A percentile compares a stretch with the other conserved stretches of the same genome.
phyloP scores from a whole-genome alignment of 2,797 vertebrate species.

The Neostethus bicornis region DNA sequence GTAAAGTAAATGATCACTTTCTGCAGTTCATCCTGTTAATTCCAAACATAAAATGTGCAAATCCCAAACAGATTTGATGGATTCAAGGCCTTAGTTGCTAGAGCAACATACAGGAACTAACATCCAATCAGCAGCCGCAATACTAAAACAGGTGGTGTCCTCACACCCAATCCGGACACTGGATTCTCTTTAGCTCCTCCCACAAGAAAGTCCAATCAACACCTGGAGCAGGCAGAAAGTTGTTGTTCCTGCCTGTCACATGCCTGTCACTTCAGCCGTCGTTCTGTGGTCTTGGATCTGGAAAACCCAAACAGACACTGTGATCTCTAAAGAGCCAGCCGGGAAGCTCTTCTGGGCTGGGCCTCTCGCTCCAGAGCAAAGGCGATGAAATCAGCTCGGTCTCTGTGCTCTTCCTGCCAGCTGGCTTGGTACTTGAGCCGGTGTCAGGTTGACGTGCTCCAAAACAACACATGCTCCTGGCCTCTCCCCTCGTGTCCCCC shows the following conservation, averaged over 20 bases:
- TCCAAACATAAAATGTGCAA: constrained; percentile 37
- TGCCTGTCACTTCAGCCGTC: constrained; percentile 62
- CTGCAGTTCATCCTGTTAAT: constrained; percentile 38
- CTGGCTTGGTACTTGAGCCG: constrained; percentile 76
- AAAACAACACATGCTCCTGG: constrained; percentile 72
- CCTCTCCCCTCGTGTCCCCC: constrained; percentile 57
- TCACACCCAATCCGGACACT: constrained; percentile 61
- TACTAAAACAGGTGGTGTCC: constrained; percentile 66
- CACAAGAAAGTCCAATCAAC: constrained; percentile 67
- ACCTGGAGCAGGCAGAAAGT: constrained; percentile 65
- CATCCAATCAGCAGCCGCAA: constrained; percentile 67
- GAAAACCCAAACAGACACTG: constrained; percentile 54
- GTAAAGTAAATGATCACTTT: constrained; percentile 54
- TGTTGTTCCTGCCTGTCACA: constrained; percentile 69
- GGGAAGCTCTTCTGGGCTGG: constrained; percentile 63
- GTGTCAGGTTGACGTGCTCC: constrained; percentile 74
- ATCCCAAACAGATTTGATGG: constrained; percentile 44
- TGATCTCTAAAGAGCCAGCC: constrained; percentile 56
- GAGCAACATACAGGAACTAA: constrained; percentile 57
- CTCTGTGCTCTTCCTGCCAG: constrained; percentile 70
- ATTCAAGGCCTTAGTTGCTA: constrained; percentile 51
- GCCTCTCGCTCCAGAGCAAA: constrained; percentile 64
- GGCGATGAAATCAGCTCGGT: constrained; percentile 69
- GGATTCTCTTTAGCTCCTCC: constrained; percentile 63
- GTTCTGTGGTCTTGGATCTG: constrained; percentile 48